Evolutionary conservation across 2,113 vertebrate genomes (phyloP), one percentile per base, ranked within the genome.

Genomic region (Marmota monax): DNA sequence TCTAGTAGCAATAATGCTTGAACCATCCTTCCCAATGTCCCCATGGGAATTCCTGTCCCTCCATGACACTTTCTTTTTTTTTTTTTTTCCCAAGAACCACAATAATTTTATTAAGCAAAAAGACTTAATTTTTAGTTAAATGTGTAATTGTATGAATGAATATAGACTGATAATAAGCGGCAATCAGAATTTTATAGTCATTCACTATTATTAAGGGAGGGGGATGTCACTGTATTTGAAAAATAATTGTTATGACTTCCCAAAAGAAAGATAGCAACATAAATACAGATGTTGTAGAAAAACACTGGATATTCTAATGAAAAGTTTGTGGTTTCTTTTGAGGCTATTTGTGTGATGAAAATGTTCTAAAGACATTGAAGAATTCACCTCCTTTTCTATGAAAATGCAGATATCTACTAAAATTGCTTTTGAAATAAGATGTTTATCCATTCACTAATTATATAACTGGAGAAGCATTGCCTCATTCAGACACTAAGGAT

Each of bases 391-490:
- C 39, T 61, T 84, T 93, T 91, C 58, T 87, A 65, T 84, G 20
- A 69, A 96, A 97, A 45, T 73, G 27, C n/a, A 92, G 97, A 89
- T 25, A 93, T 85, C 56, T 69, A 48, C 80, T 94, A 97, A 98
- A 92, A 69, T 45, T 85, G 37, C 76, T 97, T 97, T 95, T 87
- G 67, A 83, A 82, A 92, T 95, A 94, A 97, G 61, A 39, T 79
- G 37, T 88, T 96, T 96, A 97, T 94, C 89, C 88, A 84, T 96
- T 89, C 13, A 53, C 37, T 84, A 4, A 97, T 70, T 17, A 1
- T 32, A 94, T 88, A 96, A 94, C 27, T 27, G 87, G 7, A 96
- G 82, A 96, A 96, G 4, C 95, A 96, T 67, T 1, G 87, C 34
- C 74, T 96, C 79, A 96, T 95, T 97, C 37, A 96, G 95, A 79